Conservation (phyloP, 2,888 invertebrate species). For the Therioaphis trifolii region DNA sequence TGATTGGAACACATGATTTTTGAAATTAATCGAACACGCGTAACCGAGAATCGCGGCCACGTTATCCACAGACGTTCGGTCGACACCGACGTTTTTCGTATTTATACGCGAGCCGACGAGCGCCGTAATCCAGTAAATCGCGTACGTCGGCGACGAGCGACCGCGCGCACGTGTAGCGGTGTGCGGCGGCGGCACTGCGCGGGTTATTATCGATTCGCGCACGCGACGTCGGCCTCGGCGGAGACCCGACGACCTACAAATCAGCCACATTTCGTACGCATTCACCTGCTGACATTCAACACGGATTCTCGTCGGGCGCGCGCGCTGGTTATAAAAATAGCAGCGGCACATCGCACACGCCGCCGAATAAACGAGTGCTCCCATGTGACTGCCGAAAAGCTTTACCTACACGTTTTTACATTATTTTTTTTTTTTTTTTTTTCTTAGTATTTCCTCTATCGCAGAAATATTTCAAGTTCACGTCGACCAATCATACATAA, state of each 20-base stretch:
- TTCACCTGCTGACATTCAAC: conserved; percentile 38
- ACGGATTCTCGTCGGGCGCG: conserved; percentile 39
- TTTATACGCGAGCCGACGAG: background rate
- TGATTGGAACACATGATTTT: too few relatives aligned
- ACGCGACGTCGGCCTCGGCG: background rate
- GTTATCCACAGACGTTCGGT: background rate
- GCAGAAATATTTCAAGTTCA: conserved; percentile 51
- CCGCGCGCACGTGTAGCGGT: background rate
- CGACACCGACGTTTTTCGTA: background rate
- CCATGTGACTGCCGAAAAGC: too few relatives aligned
- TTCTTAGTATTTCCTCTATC: background rate
- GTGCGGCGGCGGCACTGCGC: background rate
- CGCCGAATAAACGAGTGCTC: too few relatives aligned
- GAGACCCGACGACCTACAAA: conserved; percentile 49
- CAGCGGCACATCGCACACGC: background rate
- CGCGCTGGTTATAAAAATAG: conserved; percentile 50
- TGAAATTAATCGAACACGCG: too few relatives aligned
- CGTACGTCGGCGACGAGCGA: too few relatives aligned
- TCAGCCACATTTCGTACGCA: conserved; percentile 20
- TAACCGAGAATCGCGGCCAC: too few relatives aligned
- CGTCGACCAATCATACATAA: conserved; percentile 16
- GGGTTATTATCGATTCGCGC: conserved; percentile 37
- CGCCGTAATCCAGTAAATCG: too few relatives aligned
- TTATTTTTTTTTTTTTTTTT: background rate
- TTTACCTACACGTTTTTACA: too few relatives aligned